Evolutionary conservation across 2,888 invertebrate genomes (phyloP), one percentile per base, ranked within the genome.

Genomic region (Agelastica alni): DNA sequence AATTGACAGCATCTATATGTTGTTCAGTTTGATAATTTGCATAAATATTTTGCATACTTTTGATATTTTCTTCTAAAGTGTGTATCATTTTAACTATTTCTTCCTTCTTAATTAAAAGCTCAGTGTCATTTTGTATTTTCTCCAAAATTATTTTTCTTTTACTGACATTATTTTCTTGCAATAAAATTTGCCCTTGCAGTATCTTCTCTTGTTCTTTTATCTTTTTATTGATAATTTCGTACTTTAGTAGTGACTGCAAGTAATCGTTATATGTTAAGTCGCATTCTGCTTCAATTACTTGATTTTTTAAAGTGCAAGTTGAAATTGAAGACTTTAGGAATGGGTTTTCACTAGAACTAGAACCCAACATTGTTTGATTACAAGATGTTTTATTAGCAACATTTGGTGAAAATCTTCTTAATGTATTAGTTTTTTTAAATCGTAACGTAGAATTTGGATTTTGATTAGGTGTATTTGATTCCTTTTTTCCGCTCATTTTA

Each of bases 181-280:
- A 37, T 14, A 56, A 12, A 13, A 64, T 34, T 36, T 64, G 62
- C 26, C 53, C 52, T 16, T 56, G 37, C 13, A 62, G 31, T 14
- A 45, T 45, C 14, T 52, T 36, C n/a, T 56, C 34, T 30, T 56
- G 51, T 10, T 56, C 26, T 34, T 51, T 18, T 16, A 49, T 36
- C 3, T 41, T 12, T 10, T 49, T 46, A 30, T 45, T 28, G 7
- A 45, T 37, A 12, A 60, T 51, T 22, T 59, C 44, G 47, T 60
- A 31, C 12, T 58, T 58, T 31, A 61, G 31, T 32, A 64, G 14
- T 7, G 61, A 55, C 36, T 59, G 61, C n/a, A 64, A 31, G 31
- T 64, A 62, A n/a, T 55, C 55, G 37, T 49, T 58, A 36, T 61
- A 57, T 0, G 56, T 52, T n/a, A 62, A 44, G 53, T 62, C 62